Evolutionary conservation across 37 sponge, comb jelly and placozoan genomes (phyloP), one percentile per base, ranked within the genome.

Genomic region (Amphimedon queenslandica): DNA sequence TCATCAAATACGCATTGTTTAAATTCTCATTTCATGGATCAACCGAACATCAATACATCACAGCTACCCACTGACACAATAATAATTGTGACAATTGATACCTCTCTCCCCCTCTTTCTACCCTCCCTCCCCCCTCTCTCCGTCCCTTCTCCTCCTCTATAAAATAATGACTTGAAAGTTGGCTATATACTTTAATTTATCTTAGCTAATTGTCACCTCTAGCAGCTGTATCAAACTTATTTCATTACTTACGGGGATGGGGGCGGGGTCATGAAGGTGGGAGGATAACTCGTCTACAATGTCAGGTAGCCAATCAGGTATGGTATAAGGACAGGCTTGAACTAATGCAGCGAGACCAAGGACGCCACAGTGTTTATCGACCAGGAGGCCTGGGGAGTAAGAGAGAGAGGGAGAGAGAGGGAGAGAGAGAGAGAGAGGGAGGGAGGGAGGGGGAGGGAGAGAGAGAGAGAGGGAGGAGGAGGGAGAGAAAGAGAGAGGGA

Each of bases 261-360:
- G 86, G 1, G 89, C 78, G 6, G 89, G 86, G 63, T 92, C 92
- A 74, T 88, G 76, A 32, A 88, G 80, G 55, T 90, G 91, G 23
- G 65, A 28, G 6, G 87, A 84, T 70, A 98, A 39, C 60, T 86
- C 80, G 30, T 88, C 85, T 34, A 94, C 63, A 6, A 98, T 66
- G 4, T 82, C 88, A 32, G 99, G 99, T 27, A 93, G 69, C 92
- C 92, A 91, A 6, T 77, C 79, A 0, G 98, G 98, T 4, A 97
- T 80, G 16, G 92, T 79, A 76, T 97, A 93, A 5, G 98, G 98
- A 68, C 77, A 97, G 16, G 94, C 81, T 55, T 74, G 80, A 2
- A 94, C 88, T 35, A 89, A 69, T 16, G 94, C 91, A 58, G 87
- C 81, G 35, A 97, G 88, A 30, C 95, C 92, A 67, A 94, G 77